Evolutionary conservation across 2,888 invertebrate genomes (phyloP), one percentile per base, ranked within the genome.

Genomic region (Malthinus seriepunctatus): DNA sequence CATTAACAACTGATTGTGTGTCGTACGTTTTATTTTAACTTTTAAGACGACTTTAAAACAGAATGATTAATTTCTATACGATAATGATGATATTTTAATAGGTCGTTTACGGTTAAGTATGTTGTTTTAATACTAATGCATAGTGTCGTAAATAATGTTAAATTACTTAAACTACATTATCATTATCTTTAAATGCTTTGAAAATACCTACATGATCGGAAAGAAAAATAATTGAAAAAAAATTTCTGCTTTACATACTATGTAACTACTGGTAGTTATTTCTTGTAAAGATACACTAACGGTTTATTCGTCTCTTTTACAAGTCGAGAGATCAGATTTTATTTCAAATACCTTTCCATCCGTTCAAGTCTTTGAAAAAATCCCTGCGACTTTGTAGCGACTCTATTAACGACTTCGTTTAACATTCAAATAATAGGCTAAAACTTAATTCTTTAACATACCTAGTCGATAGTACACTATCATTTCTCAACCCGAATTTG

Each of bases 11-110:
- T 72, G 72, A 73, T 75, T 76, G 67, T 68, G 68, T 63, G 68
- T 71, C 70, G 72, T 72, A 72, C 69, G 73, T 70, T 73, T 71
- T 69, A 71, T 69, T 66, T 73, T 71, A 69, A 66, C 71, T 71
- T 73, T 73, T 73, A 67, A 23, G 72, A 60, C 60, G 66, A 64
- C 67, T 73, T 72, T 71, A 74, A 67, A 71, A 65, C 69, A 63
- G 64, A 70, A 69, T 74, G 74, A 75, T 75, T 75, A 75, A 75
- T 75, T 75, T 70, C 66, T 32, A 34, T 63, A 64, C 67, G 75
- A 75, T 76, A 76, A 66, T 67, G 72, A 70, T 68, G 71, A 70
- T 73, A 74, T 71, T 74, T 75, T 75, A 75, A 75, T 75, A 74
- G 74, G 71, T 70, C 71, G 72, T 76, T 75, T 72, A 73, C 73